Evolutionary conservation across 2,797 vertebrate genomes (phyloP).

Genomic region (Sarcoramphus papa): DNA sequence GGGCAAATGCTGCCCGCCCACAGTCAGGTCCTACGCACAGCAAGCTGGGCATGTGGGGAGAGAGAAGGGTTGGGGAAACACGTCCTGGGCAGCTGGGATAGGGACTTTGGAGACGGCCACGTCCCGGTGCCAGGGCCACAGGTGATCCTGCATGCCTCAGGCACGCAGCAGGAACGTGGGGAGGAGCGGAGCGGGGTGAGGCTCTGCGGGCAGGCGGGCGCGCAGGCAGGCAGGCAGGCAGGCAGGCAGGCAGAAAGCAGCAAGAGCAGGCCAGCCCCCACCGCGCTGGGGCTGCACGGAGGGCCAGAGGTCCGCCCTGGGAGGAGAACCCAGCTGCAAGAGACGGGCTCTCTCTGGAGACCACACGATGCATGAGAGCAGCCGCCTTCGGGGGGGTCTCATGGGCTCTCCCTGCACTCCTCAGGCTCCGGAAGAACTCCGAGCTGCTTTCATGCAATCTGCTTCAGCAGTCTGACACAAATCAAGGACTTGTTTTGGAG

Average conservation of each 20-base stretch:
- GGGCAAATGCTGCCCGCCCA: background rate
- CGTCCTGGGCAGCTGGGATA: background rate
- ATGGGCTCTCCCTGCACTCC: background rate
- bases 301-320: background rate
- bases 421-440: background rate
- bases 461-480: background rate
- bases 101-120: background rate
- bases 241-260: background rate
- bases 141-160: background rate
- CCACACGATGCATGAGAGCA: fast-evolving
- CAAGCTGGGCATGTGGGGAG: background rate
- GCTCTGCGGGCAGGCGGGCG: background rate
- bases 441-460: background rate
- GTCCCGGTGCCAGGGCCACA: background rate
- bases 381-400: background rate
- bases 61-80: background rate
- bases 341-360: background rate
- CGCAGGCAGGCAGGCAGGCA: too few relatives aligned
- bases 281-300: background rate
- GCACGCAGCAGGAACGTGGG: fast-evolving
- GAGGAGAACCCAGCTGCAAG: background rate
- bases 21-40: background rate
- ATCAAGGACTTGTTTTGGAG: background rate
- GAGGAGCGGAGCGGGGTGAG: fast-evolving
- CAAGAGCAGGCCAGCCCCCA: fast-evolving